Evolutionary conservation across 2,797 vertebrate genomes (phyloP).

Genomic region (Pantherophis alleghaniensis): DNA sequence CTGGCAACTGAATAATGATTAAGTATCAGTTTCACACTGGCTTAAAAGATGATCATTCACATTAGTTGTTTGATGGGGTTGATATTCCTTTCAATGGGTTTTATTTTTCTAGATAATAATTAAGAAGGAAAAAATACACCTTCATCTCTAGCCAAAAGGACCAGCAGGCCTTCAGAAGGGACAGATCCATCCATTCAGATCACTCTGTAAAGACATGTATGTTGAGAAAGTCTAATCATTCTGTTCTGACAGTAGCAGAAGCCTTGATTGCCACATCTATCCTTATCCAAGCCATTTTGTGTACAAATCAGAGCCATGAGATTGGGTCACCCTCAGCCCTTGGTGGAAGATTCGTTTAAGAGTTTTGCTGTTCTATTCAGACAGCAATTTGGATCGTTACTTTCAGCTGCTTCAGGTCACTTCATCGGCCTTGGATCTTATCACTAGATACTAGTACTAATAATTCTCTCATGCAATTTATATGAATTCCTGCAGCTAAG

Average conservation of each 20-base stretch:
- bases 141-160: not conserved
- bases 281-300: not conserved
- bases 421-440: not conserved
- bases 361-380: not conserved
- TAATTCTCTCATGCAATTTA: slow-evolving; percentile 44
- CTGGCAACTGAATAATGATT: not conserved
- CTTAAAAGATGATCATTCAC: not conserved
- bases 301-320: not conserved
- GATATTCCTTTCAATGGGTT: not conserved
- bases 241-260: not conserved
- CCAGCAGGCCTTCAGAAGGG: not conserved
- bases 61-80: not conserved
- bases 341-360: not conserved
- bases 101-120: not conserved
- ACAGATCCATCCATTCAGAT: not conserved
- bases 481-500: slow-evolving; percentile 26
- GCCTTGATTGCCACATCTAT: not conserved
- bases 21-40: not conserved
- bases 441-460: not conserved
- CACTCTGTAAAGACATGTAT: not conserved
- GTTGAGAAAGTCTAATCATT: too few species aligned
- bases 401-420: not conserved
- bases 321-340: not conserved
- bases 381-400: not conserved
- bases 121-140: not conserved